These are phyloP conservation scores for Criorhina ranunculi DNA, from an alignment of 2,888 invertebrate genomes.

Conservation along the genomic window DNA sequence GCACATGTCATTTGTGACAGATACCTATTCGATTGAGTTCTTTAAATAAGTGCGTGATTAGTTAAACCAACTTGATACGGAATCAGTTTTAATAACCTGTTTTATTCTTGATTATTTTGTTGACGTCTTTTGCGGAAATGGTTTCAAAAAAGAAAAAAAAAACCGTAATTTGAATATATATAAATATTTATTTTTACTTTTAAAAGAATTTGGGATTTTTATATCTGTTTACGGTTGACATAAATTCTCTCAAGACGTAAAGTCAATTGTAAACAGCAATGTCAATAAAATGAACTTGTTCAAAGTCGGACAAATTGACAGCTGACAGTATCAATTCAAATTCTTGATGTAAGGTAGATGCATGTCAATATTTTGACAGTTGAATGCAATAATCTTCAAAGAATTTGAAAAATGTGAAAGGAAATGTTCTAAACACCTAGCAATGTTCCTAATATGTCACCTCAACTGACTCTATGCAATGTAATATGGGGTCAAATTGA, in stretches of 20 bases:
- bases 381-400: background rate
- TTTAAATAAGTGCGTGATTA: background rate
- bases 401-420: slow-evolving; percentile 13
- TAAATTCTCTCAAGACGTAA: too few species aligned
- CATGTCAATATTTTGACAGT: background rate
- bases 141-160: too few species aligned
- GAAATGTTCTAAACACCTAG: background rate
- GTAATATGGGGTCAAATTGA: background rate
- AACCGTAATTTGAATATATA: background rate
- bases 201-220: background rate
- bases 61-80: background rate
- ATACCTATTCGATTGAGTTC: background rate
- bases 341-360: too few species aligned
- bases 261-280: too few species aligned
- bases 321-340: too few species aligned
- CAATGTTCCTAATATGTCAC: background rate
- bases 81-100: background rate
- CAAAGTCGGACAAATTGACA: too few species aligned
- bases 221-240: too few species aligned
- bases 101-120: background rate
- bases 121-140: slow-evolving; percentile 1
- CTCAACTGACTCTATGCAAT: background rate
- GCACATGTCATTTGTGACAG: too few species aligned
- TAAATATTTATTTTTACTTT: background rate
- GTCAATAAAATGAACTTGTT: too few species aligned